Conservation (phyloP, 2,797 vertebrate genomes). For the Synanceia verrucosa region DNA sequence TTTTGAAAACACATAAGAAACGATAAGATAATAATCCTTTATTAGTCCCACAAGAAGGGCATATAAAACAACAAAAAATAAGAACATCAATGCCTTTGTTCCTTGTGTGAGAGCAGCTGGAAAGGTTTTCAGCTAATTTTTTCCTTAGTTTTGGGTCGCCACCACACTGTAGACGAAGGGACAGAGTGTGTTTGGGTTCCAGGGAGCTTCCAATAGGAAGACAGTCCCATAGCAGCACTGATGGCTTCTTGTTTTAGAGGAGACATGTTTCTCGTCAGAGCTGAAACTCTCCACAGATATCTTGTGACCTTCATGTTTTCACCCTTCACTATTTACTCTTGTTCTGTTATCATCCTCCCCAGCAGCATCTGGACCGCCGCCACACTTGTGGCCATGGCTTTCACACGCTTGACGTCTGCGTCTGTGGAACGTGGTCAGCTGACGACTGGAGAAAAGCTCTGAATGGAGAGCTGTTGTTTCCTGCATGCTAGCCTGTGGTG, state of each 20-base stretch:
- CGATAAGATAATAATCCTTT: too few species aligned
- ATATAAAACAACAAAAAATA: too few species aligned
- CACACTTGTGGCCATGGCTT: conserved; percentile 4
- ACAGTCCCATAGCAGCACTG: conserved; percentile 15
- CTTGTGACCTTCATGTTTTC: neutral
- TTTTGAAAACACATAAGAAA: neutral
- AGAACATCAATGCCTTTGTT: neutral
- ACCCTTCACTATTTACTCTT: neutral
- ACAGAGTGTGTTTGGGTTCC: conserved; percentile 36
- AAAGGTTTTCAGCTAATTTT: conserved; percentile 6
- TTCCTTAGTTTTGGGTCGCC: conserved; percentile 16
- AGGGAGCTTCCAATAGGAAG: conserved; percentile 19
- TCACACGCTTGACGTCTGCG: conserved; percentile 32
- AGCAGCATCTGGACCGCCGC: conserved; percentile 36
- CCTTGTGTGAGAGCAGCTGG: conserved; percentile 5
- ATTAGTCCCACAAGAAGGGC: too few species aligned
- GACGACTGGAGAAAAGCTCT: conserved; percentile 20
- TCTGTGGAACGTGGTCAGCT: conserved; percentile 42
- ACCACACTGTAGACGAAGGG: conserved; percentile 6
- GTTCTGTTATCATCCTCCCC: conserved; percentile 24
- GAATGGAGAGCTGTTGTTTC: conserved; percentile 11
- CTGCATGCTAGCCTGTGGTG: conserved; percentile 13
- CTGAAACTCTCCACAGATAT: neutral
- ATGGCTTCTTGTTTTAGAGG: conserved; percentile 14
- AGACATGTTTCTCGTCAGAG: conserved; percentile 19